Conservation (phyloP, 2,113 vertebrate genomes). For the Hydrochoerus hydrochaeris region DNA sequence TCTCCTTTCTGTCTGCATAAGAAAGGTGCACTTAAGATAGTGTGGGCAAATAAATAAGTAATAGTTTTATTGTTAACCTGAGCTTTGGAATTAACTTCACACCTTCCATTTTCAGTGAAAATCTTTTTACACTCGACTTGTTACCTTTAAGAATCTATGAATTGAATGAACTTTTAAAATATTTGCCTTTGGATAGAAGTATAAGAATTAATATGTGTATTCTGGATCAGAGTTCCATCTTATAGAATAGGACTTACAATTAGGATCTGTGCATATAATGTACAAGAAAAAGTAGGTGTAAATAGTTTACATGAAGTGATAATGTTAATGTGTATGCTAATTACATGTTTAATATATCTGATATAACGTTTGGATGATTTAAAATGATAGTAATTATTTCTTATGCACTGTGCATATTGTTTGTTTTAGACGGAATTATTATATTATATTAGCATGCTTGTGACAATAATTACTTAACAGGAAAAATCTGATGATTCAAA, state of each 20-base stretch:
- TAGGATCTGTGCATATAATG: neutral
- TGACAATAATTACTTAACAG: conserved; percentile 7
- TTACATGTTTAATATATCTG: neutral
- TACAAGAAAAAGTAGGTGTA: neutral
- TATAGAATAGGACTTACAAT: neutral
- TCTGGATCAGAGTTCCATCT: neutral
- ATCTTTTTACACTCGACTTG: neutral
- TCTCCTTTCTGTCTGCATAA: neutral
- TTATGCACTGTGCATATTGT: neutral
- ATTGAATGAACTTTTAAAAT: conserved; percentile 12
- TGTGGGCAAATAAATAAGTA: neutral
- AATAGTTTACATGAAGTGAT: neutral
- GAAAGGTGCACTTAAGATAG: neutral
- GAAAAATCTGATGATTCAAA: neutral
- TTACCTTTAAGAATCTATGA: neutral
- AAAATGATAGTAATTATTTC: neutral
- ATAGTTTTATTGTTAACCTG: neutral
- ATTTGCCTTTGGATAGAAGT: conserved; percentile 2
- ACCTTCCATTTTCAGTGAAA: neutral
- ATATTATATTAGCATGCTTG: neutral
- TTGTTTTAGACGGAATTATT: neutral
- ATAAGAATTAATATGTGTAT: neutral
- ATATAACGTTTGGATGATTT: neutral
- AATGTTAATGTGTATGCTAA: neutral
- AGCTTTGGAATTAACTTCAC: neutral